Evolutionary conservation across 2,888 invertebrate genomes (phyloP), one percentile per base, ranked within the genome.

Genomic region (Sceliomorpha sp.): DNA sequence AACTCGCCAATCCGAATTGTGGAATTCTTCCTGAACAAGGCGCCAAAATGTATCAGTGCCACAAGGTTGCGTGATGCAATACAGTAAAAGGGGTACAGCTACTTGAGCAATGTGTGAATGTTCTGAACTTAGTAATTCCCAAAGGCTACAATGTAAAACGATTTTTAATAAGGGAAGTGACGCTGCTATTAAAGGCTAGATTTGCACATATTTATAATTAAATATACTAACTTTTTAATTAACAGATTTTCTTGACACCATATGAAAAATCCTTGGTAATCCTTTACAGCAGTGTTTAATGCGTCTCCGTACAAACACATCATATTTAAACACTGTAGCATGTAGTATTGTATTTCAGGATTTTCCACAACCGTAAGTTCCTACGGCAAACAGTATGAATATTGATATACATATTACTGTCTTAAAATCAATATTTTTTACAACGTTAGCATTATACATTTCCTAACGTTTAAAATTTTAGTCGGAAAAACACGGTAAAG

Each of bases 31-130:
- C 83, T 98, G 95, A 50, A 99, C 93, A n/a, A 98, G 92, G 72
- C 94, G 93, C 95, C 99, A 99, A 88, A 99, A 96, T 37, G 98
- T 95, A 87, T 98, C 98, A 0, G 96, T 95, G 1, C 99, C 99
- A 58, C 95, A 93, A 0, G 98, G 95, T 69, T 99, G 90, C 0
- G 98, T 97, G 67, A 99, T 94, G 84, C 98, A 98, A 89, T 99
- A 98, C 60, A 99, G 90, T 70, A 99, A 90, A 51, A 99, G 91
- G 0, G 98, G 98, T 17, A 98, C 98, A 20, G 94, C 93, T 72
- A 96, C 94, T 85, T 97, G 95, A 75, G 98, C 95, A 75, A 99
- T 96, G 89, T 98, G 97, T 0, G 98, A 98, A 88, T 96, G 94
- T 72, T 96, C 95, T 0, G 97, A 95, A 86, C 96, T 96, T 86